Base-by-base conservation (phyloP, 2,888 invertebrate species). In the Cacoxenus indagator region DNA sequence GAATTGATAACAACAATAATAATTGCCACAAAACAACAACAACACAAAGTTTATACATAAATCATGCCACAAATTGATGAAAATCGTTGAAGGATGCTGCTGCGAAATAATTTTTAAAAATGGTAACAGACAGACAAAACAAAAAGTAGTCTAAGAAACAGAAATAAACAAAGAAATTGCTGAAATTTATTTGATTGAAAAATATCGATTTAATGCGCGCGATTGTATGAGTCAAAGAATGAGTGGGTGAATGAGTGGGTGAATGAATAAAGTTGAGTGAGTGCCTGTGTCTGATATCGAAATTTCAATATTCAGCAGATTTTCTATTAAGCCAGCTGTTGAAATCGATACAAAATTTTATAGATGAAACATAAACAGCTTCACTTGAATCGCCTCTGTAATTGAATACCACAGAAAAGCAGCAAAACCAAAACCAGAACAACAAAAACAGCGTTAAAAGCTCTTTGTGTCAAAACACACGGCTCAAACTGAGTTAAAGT, bases 111-210 rank as follows among this genome's bases (percentile, higher is more conserved):
- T 14, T 37, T 37, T 37, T 2, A 8, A 37, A 37, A 37, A n/a
- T n/a, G n/a, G n/a, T n/a, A n/a, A 14, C 37, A 37, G 14, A 37
- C 37, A 37, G 14, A 37, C 37, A 37, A 37, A 2, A 37, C 5
- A 5, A 31, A 31, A 5, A 31, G 6, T 8, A 31, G 9, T 31
- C 5, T 9, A 31, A 31, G 9, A 5, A 31, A 31, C 31, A 31
- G 31, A 31, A 31, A 37, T 37, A 37, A 37, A 1, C 37, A 37
- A 37, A 8, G 24, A 54, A 59, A 19, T 59, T 59, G 31, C n/a
- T 59, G 19, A 59, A 59, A 59, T 59, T 31, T 59, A 59, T 59
- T 59, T 59, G 59, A 59, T 59, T 59, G 59, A 59, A 59, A 59
- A 59, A 59, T 59, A 59, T 59, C 59, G 59, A 59, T 59, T 59